Evolutionary conservation across 2,113 vertebrate species (phyloP), one percentile per base, ranked within the genome.

Genomic region (Pimephales promelas): DNA sequence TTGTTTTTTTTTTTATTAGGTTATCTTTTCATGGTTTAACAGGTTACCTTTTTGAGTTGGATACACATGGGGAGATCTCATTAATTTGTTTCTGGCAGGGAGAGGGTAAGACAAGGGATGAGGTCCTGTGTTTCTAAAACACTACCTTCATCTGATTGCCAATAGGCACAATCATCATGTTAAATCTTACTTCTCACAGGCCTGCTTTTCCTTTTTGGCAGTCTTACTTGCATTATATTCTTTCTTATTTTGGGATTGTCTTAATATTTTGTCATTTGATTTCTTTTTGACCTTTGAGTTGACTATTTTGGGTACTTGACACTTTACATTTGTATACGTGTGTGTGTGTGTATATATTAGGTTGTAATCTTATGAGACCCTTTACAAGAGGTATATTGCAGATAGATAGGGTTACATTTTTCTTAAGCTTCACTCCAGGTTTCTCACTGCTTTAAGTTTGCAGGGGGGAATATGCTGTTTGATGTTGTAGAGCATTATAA

Each of bases 221-320:
- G 79, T 68, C 75, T 77, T 83, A 74, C 74, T 85, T 78, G 87
- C 87, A 87, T 91, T 90, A 90, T 83, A 89, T 9, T 90, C 89
- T 84, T 82, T 87, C 70, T 79, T 87, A 88, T 91, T 81, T 89
- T 89, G 90, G 84, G 89, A 90, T 93, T 90, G 92, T 94, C 92
- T 93, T 94, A 92, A 92, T 89, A 84, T 87, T 76, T 87, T 73
- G 22, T 87, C 80, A 79, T 87, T 76, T 86, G 83, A 84, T 89
- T 84, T 81, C 84, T 88, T 82, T 87, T 56, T 90, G 84, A 76
- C 83, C 92, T 92, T 91, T 92, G 84, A 86, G 82, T 93, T 93
- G 90, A 92, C 90, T 93, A 90, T 92, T 94, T 94, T 84, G 93
- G 94, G 94, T 95, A 95, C 94, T 94, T 94, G 94, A 95, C 94